Percentiles rank a stretch among this genome's conserved stretches.
Evolutionary conservation across 2,113 vertebrate genomes (phyloP).

Genomic region (Larimichthys crocea): DNA sequence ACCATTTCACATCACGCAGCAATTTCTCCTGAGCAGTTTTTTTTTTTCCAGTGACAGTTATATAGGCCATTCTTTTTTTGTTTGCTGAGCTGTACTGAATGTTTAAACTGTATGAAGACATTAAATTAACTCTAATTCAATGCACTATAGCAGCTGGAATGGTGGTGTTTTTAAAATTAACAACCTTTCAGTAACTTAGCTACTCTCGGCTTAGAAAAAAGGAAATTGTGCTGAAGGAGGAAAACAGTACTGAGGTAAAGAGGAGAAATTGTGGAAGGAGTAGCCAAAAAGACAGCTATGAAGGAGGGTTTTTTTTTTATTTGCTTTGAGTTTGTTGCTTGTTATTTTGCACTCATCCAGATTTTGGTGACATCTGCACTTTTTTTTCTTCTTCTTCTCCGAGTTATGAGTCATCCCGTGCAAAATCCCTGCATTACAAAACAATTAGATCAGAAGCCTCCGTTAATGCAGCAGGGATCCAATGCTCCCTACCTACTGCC

Average conservation of each 20-base stretch:
- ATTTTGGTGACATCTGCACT: constrained; percentile 59
- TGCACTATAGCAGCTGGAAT: neutral
- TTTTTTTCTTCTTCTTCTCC: constrained; percentile 25
- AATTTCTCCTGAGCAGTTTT: neutral
- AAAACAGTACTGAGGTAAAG: neutral
- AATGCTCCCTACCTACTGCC: constrained; percentile 58
- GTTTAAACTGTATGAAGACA: constrained; percentile 19
- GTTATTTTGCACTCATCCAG: constrained; percentile 54
- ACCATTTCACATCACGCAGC: constrained; percentile 20
- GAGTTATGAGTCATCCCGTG: constrained; percentile 77
- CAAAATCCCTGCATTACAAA: constrained; percentile 77
- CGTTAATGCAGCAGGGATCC: constrained; percentile 74
- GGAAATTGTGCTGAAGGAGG: neutral
- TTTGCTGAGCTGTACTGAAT: constrained; percentile 13
- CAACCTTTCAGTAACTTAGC: neutral
- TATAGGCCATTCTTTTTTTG: constrained; percentile 18
- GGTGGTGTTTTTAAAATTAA: constrained; percentile 20
- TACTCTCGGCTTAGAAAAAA: neutral
- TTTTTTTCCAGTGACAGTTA: constrained; percentile 15
- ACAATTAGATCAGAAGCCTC: constrained; percentile 79
- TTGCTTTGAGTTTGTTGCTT: constrained; percentile 42
- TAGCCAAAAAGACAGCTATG: constrained; percentile 14
- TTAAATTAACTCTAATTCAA: constrained; percentile 18
- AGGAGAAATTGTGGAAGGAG: neutral
- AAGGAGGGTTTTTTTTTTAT: constrained; percentile 16